These are phyloP conservation scores for Ceratina calcarata DNA, from an alignment of 1,140 invertebrate genomes.

Conservation along the genomic window DNA sequence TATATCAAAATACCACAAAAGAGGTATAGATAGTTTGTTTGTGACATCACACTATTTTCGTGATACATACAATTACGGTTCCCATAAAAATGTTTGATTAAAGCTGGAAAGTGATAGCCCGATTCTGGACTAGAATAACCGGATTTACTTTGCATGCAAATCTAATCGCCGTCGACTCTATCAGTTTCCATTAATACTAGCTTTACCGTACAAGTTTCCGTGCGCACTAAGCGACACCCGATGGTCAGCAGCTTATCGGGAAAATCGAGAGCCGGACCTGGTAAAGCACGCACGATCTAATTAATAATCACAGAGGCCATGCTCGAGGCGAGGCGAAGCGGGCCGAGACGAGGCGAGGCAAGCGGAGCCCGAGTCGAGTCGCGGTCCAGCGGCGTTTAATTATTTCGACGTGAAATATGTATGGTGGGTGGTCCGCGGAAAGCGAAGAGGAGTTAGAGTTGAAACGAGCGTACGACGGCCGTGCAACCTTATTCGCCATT, in stretches of 20 bases:
- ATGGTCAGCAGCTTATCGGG: conserved; percentile 57
- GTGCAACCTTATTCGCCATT: conserved; percentile 74
- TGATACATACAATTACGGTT: not conserved
- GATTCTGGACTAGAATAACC: not conserved
- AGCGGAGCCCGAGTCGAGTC: conserved; percentile 53
- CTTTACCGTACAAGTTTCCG: not conserved
- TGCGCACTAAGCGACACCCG: conserved; percentile 8
- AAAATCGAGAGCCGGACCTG: conserved; percentile 51
- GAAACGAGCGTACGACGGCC: conserved; percentile 61
- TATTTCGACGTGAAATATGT: conserved; percentile 77
- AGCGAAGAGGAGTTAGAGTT: conserved; percentile 52
- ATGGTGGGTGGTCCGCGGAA: conserved; percentile 59
- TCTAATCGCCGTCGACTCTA: not conserved
- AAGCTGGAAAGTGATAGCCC: not conserved
- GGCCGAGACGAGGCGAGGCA: conserved; percentile 36
- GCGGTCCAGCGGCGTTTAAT: conserved; percentile 74
- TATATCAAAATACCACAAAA: no score
- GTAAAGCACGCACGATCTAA: conserved; percentile 58
- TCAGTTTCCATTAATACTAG: conserved; percentile 27
- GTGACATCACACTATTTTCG: not conserved
- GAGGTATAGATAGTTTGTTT: not conserved
- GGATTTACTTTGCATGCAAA: not conserved
- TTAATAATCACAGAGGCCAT: conserved; percentile 66
- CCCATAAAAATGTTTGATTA: not conserved
- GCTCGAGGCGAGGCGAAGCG: conserved; percentile 37